A percentile compares a stretch with the other conserved stretches of the same genome.
Conservation (phyloP, 2,113 vertebrate species). For the Scomber scombrus region DNA sequence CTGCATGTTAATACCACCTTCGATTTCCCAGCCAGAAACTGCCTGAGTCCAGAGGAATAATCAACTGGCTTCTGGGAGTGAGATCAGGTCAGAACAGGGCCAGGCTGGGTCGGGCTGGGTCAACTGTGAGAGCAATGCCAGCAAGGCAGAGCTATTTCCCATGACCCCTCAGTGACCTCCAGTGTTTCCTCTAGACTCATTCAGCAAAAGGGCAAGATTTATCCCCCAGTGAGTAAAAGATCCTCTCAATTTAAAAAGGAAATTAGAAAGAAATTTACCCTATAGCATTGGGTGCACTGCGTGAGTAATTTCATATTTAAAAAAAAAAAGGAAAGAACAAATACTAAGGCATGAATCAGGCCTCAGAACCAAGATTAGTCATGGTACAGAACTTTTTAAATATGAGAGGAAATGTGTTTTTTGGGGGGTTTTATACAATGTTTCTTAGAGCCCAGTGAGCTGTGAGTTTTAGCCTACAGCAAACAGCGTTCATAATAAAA, state of each 20-base stretch:
- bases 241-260: slow-evolving; percentile 20
- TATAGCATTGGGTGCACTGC: slow-evolving; percentile 3
- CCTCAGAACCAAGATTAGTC: slow-evolving; percentile 2
- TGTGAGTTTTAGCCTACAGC: slow-evolving; percentile 9
- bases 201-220: slow-evolving; percentile 25
- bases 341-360: slow-evolving; percentile 10
- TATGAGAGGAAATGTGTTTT: background rate
- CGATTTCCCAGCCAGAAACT: background rate
- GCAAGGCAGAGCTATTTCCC: slow-evolving; percentile 51
- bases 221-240: slow-evolving; percentile 18
- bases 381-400: background rate
- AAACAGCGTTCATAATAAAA: slow-evolving; percentile 23
- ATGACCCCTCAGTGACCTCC: slow-evolving; percentile 52
- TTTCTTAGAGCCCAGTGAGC: background rate
- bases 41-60: slow-evolving; percentile 1
- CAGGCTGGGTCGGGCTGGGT: background rate
- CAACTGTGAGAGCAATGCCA: slow-evolving; percentile 10
- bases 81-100: slow-evolving; percentile 10
- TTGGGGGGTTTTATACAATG: background rate
- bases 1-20: slow-evolving; percentile 6
- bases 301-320: slow-evolving; percentile 14
- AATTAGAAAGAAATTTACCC: slow-evolving; percentile 29
- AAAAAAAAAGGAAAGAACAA: slow-evolving; percentile 3
- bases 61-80: background rate
- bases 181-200: slow-evolving; percentile 34